phyloP scores from a whole-genome alignment of 1,140 invertebrate genomes.

The Adoxophyes honmai region DNA sequence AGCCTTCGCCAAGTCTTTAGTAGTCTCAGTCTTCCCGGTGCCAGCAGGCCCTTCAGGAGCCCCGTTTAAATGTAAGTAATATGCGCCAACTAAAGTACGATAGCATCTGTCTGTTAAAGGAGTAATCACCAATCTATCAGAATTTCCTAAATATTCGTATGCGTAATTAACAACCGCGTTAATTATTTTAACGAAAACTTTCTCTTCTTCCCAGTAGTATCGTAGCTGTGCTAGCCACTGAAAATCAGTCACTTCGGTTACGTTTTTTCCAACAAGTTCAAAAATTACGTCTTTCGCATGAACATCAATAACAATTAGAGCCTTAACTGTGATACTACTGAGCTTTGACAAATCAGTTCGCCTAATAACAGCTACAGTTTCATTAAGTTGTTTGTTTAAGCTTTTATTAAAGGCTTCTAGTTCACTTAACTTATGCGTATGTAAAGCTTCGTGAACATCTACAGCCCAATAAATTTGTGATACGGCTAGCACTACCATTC shows the following conservation, averaged over 20 bases:
- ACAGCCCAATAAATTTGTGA: conserved; percentile 94
- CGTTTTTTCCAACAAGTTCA: conserved; percentile 83
- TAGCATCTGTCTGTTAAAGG: conserved; percentile 93
- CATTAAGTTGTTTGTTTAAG: conserved; percentile 79
- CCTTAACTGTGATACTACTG: conserved; percentile 88
- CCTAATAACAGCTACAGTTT: conserved; percentile 81
- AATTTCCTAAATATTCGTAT: conserved; percentile 94
- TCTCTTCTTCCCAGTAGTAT: conserved; percentile 93
- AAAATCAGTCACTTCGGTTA: conserved; percentile 88
- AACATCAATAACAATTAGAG: conserved; percentile 94
- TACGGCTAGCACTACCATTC: conserved; percentile 92
- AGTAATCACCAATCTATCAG: conserved; percentile 88
- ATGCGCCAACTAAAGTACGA: conserved; percentile 91
- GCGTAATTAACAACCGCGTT: conserved; percentile 92
- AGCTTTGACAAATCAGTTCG: conserved; percentile 79
- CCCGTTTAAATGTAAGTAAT: conserved; percentile 91
- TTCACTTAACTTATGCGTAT: conserved; percentile 75
- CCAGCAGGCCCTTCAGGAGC: conserved; percentile 94
- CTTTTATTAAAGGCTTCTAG: conserved; percentile 77
- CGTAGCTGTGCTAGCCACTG: conserved; percentile 94
- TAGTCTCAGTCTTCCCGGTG: conserved; percentile 97
- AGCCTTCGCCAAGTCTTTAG: conserved; percentile 93
- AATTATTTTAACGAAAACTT: conserved; percentile 89
- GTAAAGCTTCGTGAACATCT: conserved; percentile 85
- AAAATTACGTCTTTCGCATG: conserved; percentile 93